Conservation (phyloP, 2,113 vertebrate genomes). For the Mustela lutreola region DNA sequence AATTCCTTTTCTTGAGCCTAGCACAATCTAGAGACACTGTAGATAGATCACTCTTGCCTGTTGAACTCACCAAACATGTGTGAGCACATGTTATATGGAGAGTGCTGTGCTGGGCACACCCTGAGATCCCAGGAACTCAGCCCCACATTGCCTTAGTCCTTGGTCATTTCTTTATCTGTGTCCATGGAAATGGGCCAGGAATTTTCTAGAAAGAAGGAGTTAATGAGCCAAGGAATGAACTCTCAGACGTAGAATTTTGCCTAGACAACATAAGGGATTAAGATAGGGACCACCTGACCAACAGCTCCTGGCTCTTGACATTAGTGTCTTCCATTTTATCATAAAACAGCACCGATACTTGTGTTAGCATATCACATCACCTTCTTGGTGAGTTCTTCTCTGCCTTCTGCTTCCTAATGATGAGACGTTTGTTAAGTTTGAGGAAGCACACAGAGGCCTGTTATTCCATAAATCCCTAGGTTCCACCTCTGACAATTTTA, state of each 20-base stretch:
- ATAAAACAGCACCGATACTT: neutral
- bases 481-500: neutral
- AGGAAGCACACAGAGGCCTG: neutral
- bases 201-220: neutral
- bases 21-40: fast-evolving
- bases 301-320: neutral
- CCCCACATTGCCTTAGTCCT: neutral
- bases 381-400: neutral
- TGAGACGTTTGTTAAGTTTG: neutral
- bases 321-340: neutral
- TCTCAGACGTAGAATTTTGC: neutral
- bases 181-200: neutral
- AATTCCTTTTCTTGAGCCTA: neutral
- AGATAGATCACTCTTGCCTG: fast-evolving
- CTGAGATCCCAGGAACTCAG: neutral
- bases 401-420: neutral
- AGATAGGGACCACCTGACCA: neutral
- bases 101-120: fast-evolving
- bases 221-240: neutral
- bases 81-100: fast-evolving
- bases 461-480: neutral
- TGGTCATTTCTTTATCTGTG: neutral
- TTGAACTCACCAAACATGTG: neutral
- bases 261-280: neutral
- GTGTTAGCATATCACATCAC: neutral